Percentiles rank a stretch among this genome's conserved stretches.
phyloP scores from a whole-genome alignment of 2,797 vertebrate genomes.

The Cephalopachus bancanus region DNA sequence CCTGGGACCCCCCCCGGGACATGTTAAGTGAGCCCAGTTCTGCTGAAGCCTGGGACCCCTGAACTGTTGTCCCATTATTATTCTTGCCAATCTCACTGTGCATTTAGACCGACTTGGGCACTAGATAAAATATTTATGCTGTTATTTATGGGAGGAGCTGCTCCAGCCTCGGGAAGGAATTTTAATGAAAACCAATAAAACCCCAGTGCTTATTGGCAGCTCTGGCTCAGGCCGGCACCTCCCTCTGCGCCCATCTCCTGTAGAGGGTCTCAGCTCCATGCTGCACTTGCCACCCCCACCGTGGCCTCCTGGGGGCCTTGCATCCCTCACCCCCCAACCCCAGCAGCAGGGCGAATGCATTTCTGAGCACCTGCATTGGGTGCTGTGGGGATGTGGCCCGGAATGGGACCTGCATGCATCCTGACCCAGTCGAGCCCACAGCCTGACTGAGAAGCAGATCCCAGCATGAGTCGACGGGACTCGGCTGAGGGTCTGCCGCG shows the following conservation, averaged over 20 bases:
- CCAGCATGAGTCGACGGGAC: not conserved
- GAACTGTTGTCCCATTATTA: constrained; percentile 65
- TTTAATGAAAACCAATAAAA: constrained; percentile 86
- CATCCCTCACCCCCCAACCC: not conserved
- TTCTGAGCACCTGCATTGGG: not conserved
- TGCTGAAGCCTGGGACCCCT: not conserved
- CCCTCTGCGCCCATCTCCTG: not conserved
- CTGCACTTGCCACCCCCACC: not conserved
- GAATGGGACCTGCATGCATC: not conserved
- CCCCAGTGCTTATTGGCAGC: constrained; percentile 75
- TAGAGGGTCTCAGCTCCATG: not conserved
- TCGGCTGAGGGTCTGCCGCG: too few relatives aligned
- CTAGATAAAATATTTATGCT: constrained; percentile 84
- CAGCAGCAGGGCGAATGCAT: not conserved
- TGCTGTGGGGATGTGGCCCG: not conserved
- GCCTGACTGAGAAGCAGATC: not conserved
- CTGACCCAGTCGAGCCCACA: not conserved
- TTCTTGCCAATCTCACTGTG: constrained; percentile 71
- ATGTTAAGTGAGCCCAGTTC: not conserved
- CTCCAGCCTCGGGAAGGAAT: constrained; percentile 78
- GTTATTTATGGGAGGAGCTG: constrained; percentile 82
- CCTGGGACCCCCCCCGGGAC: not conserved
- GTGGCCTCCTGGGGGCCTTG: fast-evolving
- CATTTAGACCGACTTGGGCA: constrained; percentile 77
- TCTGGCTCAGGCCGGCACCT: constrained; percentile 36